Evolutionary conservation across 2,797 vertebrate genomes (phyloP).

Genomic region (Syngnathus rostellatus): DNA sequence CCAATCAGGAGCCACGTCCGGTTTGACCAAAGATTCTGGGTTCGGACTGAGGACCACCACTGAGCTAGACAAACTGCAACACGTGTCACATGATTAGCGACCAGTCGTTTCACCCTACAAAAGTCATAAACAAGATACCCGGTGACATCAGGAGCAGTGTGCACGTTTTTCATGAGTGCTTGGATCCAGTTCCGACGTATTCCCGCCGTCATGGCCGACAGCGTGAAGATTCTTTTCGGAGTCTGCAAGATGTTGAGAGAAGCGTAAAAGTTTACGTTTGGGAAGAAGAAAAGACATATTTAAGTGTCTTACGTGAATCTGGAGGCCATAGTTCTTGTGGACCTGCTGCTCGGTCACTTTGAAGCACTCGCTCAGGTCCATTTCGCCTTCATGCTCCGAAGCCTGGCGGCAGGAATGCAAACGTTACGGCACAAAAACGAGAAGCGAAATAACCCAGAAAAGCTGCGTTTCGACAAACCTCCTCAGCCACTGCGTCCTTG

Average conservation of each 20-base stretch:
- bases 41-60: background rate
- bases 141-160: slow-evolving; percentile 52
- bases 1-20: slow-evolving; percentile 61
- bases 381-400: slow-evolving; percentile 58
- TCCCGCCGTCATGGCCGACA: slow-evolving; percentile 66
- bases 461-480: slow-evolving; percentile 33
- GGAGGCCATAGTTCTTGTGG: slow-evolving; percentile 66
- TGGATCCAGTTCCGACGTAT: slow-evolving; percentile 70
- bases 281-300: no score
- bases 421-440: background rate
- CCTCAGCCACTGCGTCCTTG: slow-evolving; percentile 58
- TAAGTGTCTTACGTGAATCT: slow-evolving; percentile 56
- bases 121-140: slow-evolving; percentile 32
- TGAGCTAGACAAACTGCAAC: background rate
- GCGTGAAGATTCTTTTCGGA: slow-evolving; percentile 35
- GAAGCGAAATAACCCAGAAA: background rate
- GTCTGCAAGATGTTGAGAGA: slow-evolving; percentile 37
- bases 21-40: slow-evolving; percentile 16
- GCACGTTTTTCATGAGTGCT: slow-evolving; percentile 62
- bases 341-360: slow-evolving; percentile 57
- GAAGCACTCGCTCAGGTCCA: slow-evolving; percentile 54
- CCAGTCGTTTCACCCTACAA: background rate
- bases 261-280: background rate
- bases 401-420: slow-evolving; percentile 24
- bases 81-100: background rate